These are phyloP conservation scores for Todus mexicanus DNA, from an alignment of 2,797 vertebrate species.

Conservation along the genomic window DNA sequence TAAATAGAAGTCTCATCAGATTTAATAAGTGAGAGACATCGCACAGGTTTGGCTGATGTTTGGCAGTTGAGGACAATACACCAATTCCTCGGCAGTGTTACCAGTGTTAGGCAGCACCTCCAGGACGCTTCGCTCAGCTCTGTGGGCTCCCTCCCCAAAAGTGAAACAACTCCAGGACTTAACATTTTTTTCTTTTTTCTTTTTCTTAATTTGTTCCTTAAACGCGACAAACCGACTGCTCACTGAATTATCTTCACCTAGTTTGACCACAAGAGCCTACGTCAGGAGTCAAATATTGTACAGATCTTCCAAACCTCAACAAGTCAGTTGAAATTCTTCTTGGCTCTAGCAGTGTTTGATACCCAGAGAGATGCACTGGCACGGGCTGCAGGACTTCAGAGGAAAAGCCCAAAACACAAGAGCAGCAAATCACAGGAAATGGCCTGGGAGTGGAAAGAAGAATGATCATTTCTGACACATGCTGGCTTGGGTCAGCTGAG, in stretches of 20 bases:
- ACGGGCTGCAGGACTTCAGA: not conserved
- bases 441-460: not conserved
- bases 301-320: not conserved
- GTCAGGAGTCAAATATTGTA: not conserved
- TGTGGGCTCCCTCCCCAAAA: not conserved
- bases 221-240: not conserved
- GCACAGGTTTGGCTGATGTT: not conserved
- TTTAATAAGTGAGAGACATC: not conserved
- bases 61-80: not conserved
- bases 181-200: not conserved
- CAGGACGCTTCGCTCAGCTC: not conserved
- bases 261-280: not conserved
- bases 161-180: not conserved
- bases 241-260: not conserved
- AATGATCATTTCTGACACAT: not conserved
- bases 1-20: not conserved
- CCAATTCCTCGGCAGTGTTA: not conserved
- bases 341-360: not conserved
- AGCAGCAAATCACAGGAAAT: not conserved
- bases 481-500: not conserved
- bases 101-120: not conserved
- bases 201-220: not conserved
- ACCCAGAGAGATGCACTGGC: not conserved
- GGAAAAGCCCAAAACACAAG: not conserved
- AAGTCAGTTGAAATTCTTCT: not conserved